Evolutionary conservation across 2,797 vertebrate species (phyloP).

Genomic region (Acanthurus leucopareius): DNA sequence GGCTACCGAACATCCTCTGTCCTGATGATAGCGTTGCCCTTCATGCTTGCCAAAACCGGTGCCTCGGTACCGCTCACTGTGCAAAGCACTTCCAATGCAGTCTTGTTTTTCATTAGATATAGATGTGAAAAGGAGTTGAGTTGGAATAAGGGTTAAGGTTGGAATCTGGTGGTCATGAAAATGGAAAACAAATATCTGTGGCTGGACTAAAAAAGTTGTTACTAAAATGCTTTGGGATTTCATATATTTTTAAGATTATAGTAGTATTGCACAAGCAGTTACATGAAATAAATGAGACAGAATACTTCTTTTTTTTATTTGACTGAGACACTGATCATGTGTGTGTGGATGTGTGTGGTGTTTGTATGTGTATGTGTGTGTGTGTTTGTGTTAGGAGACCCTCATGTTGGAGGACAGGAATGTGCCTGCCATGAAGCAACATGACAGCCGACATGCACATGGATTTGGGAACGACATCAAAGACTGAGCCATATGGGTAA

Average conservation of each 20-base stretch:
- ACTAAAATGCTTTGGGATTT: background rate
- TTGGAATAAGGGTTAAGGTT: background rate
- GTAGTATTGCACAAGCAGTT: background rate
- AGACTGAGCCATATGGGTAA: conserved; percentile 73
- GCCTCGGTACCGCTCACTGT: conserved; percentile 22
- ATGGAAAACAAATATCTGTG: background rate
- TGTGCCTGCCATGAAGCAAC: conserved; percentile 63
- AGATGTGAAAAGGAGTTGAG: conserved; percentile 5
- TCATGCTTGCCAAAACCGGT: conserved; percentile 72
- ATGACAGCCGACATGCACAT: conserved; percentile 64
- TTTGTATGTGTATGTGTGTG: conserved; percentile 10
- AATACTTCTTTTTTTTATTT: conserved; percentile 5
- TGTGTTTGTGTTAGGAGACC: conserved; percentile 6
- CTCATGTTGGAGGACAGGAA: conserved; percentile 46
- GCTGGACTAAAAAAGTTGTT: background rate
- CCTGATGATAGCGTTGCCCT: conserved; percentile 70
- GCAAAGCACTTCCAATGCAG: background rate
- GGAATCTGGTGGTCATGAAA: background rate
- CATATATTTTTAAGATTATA: background rate
- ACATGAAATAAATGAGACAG: background rate
- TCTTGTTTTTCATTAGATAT: conserved; percentile 5
- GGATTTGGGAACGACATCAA: conserved; percentile 74
- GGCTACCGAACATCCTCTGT: conserved; percentile 56
- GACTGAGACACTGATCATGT: background rate
- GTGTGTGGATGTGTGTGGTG: conserved; percentile 9